phyloP scores from a whole-genome alignment of 2,113 vertebrate genomes.

The Calidris pugnax region DNA sequence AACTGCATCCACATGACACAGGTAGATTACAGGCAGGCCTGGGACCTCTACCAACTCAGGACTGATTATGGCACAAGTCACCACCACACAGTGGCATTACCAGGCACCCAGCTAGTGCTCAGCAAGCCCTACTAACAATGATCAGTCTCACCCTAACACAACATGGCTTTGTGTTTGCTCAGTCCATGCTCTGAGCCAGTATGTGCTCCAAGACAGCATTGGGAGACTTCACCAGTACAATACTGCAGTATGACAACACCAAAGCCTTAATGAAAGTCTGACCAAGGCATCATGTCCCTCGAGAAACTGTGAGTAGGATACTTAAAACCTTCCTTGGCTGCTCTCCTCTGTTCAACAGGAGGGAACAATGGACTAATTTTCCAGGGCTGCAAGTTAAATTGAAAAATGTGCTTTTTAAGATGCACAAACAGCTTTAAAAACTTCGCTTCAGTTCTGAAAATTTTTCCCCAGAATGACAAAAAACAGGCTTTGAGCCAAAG shows the following conservation, averaged over 20 bases:
- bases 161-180: neutral
- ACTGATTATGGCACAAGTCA: neutral
- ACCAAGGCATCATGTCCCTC: neutral
- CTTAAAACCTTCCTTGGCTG: neutral
- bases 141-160: neutral
- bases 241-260: neutral
- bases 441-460: neutral
- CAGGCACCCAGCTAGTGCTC: neutral
- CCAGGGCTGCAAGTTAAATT: neutral
- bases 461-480: neutral
- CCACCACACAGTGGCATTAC: neutral
- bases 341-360: neutral
- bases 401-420: neutral
- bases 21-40: neutral
- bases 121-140: neutral
- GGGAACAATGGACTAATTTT: neutral
- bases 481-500: neutral
- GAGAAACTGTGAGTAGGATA: neutral
- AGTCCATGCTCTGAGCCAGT: neutral
- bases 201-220: fast-evolving
- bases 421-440: neutral
- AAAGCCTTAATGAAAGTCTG: neutral
- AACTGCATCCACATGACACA: neutral
- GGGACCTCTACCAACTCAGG: neutral
- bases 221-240: neutral